Evolutionary conservation across 2,888 invertebrate genomes (phyloP), one percentile per base, ranked within the genome.

Genomic region (Eilema griseolum): DNA sequence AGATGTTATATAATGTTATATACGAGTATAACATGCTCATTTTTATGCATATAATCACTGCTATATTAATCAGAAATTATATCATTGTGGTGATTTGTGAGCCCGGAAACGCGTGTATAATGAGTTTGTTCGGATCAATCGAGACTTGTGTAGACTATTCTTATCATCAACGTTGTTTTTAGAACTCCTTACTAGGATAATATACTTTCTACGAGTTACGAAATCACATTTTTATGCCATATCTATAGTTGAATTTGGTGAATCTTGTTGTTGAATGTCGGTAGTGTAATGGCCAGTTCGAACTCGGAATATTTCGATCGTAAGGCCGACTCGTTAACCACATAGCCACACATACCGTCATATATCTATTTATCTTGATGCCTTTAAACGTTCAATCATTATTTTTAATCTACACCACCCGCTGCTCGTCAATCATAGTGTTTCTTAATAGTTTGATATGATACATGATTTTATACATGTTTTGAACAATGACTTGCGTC

Each of bases 1-100:
- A 63, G 31, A 70, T 33, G 66, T 70, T 70, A 70, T 24, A 66
- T 67, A 23, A 41, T 52, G 61, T 62, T 23, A 41, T 66, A 61
- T 52, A n/a, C n/a, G n/a, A n/a, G n/a, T n/a, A 33, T 24, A n/a
- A 61, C 31, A 46, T 57, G 56, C 14, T 62, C 20, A 64, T 70
- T 65, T 70, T 28, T 67, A 69, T 65, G 66, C 59, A 46, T 28
- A 67, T 62, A 67, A 57, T 59, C 41, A 57, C 8, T 37, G 20
- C 26, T 24, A n/a, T 64, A 28, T n/a, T 16, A 41, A 61, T 67
- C 16, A 41, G 2, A 60, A 24, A 16, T 56, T 28, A 56, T n/a
- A 57, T 66, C 37, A 61, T 20, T 68, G 24, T 56, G 8, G 2
- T 62, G 46, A 69, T 61, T 69, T 31, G n/a, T 52, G 10, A 12